A percentile compares a stretch with the other conserved stretches of the same genome.
These are phyloP conservation scores for Chelonus insularis DNA, from an alignment of 1,140 invertebrate genomes.

Conservation along the genomic window DNA sequence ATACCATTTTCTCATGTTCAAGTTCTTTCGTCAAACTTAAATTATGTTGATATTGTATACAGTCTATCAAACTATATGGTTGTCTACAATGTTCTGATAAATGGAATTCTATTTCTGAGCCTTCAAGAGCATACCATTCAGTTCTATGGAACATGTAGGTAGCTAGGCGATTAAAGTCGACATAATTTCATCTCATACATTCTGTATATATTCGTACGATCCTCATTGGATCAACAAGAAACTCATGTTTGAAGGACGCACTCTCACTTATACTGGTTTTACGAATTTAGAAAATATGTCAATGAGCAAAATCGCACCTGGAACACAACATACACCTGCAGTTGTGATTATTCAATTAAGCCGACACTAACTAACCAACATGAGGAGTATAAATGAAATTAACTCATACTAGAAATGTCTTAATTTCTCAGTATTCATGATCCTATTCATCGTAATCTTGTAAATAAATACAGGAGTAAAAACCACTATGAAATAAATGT, in stretches of 20 bases:
- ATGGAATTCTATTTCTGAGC: constrained; percentile 1
- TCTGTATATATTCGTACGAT: not conserved
- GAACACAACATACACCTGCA: not conserved
- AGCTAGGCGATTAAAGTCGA: constrained; percentile 3
- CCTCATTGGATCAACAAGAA: not conserved
- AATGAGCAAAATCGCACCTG: not conserved
- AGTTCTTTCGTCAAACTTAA: too few relatives aligned
- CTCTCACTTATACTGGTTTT: constrained; percentile 9
- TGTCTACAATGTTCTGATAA: not conserved
- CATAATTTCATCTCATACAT: constrained; percentile 2
- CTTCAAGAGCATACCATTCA: constrained; percentile 5
- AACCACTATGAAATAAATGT: too few relatives aligned
- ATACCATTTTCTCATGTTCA: too few relatives aligned
- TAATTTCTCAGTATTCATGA: not conserved
- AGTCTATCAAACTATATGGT: not conserved
- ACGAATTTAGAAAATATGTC: constrained; percentile 9
- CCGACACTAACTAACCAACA: not conserved
- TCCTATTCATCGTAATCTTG: too few relatives aligned
- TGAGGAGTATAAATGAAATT: not conserved
- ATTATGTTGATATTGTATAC: too few relatives aligned
- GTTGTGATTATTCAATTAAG: not conserved
- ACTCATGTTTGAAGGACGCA: constrained; percentile 2
- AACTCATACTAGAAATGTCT: not conserved
- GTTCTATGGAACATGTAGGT: constrained; percentile 1
- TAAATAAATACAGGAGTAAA: too few relatives aligned